Evolutionary conservation across 2,888 invertebrate genomes (phyloP).

Genomic region (Oxyscelio sp.): DNA sequence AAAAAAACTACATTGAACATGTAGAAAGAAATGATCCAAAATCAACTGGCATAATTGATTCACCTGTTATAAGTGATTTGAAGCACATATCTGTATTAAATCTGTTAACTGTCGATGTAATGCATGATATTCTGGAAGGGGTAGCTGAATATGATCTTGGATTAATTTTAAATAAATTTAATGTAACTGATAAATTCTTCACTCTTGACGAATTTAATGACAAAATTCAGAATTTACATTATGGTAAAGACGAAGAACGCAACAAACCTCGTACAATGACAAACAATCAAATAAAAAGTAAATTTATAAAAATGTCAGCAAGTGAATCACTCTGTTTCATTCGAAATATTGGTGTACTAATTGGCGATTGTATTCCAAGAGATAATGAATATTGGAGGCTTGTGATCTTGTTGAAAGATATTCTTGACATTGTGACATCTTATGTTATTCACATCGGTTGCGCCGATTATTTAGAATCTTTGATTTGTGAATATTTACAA

Average conservation of each 20-base stretch:
- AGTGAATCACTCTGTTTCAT: conserved; percentile 64
- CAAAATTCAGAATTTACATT: conserved; percentile 43
- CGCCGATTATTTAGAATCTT: conserved; percentile 32
- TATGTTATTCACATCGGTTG: conserved; percentile 45
- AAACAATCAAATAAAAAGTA: conserved; percentile 12
- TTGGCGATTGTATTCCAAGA: conserved; percentile 55
- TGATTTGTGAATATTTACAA: conserved; percentile 62
- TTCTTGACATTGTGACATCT: conserved; percentile 66
- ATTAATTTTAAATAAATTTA: conserved; percentile 69
- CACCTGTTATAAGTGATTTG: conserved; percentile 39
- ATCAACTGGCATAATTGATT: conserved; percentile 60
- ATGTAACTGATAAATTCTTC: conserved; percentile 59
- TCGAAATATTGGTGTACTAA: conserved; percentile 64
- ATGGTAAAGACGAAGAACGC: conserved; percentile 47
- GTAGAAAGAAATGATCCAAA: no score
- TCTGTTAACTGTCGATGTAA: conserved; percentile 54
- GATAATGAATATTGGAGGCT: conserved; percentile 67
- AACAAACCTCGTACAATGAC: conserved; percentile 54
- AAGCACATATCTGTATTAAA: conserved; percentile 2
- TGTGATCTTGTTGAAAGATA: conserved; percentile 63
- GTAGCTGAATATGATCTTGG: conserved; percentile 71
- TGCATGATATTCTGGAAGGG: conserved; percentile 73
- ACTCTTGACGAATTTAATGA: conserved; percentile 51
- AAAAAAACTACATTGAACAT: no score
- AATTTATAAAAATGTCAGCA: conserved; percentile 66